Evolutionary conservation across 2,113 vertebrate genomes (phyloP).

Genomic region (Nymphicus hollandicus): DNA sequence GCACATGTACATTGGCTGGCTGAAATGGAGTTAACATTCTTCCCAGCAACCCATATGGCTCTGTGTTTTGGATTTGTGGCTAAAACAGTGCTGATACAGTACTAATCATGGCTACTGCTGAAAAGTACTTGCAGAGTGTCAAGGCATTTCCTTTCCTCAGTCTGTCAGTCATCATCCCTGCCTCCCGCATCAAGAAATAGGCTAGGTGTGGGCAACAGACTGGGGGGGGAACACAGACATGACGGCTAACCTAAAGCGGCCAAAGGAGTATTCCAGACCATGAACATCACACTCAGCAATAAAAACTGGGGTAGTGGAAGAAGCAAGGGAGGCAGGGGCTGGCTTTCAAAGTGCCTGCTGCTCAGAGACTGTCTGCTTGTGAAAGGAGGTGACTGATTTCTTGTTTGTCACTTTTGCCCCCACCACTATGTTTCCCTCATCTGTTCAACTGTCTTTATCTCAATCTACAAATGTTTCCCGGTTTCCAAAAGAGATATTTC

Average conservation of each 20-base stretch:
- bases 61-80: neutral
- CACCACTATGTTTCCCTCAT: neutral
- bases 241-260: neutral
- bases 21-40: neutral
- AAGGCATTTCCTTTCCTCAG: too few species aligned
- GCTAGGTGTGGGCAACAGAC: neutral
- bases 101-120: neutral
- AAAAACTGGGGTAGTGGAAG: neutral
- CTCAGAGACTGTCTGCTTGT: neutral
- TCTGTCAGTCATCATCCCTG: neutral
- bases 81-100: neutral
- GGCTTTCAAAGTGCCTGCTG: neutral
- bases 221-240: fast-evolving
- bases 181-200: neutral
- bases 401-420: neutral
- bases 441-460: neutral
- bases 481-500: neutral
- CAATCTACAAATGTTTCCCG: neutral
- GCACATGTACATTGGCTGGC: fast-evolving
- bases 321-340: neutral
- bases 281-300: neutral
- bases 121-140: fast-evolving
- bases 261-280: neutral
- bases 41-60: neutral
- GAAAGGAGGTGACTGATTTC: neutral